A percentile compares a stretch with the other conserved stretches of the same genome.
These are phyloP conservation scores for Pseudopipra pipra DNA, from an alignment of 2,113 vertebrate genomes.

Conservation along the genomic window DNA sequence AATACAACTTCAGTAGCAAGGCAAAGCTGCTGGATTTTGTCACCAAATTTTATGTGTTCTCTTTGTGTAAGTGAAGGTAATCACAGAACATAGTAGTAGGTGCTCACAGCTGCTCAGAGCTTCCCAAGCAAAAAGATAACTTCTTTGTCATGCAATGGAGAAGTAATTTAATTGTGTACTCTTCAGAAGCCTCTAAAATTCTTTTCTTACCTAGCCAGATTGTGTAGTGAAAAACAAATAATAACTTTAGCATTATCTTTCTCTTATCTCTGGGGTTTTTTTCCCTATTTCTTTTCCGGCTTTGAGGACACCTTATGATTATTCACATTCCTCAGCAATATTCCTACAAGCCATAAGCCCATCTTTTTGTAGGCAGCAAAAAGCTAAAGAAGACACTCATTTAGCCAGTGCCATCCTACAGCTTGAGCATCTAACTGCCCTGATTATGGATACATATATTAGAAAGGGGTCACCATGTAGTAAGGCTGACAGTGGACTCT, in stretches of 20 bases:
- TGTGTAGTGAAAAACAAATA: background rate
- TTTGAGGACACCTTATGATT: background rate
- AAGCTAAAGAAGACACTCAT: background rate
- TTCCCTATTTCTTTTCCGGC: background rate
- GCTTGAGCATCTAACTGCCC: background rate
- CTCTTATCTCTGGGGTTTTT: background rate
- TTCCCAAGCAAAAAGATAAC: background rate
- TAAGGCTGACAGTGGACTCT: background rate
- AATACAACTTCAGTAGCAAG: background rate
- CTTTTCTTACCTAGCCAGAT: background rate
- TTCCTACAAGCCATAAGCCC: background rate
- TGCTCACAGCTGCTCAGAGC: background rate
- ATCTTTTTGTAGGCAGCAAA: background rate
- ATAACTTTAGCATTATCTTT: background rate
- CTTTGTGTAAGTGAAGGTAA: background rate
- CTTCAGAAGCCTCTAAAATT: background rate
- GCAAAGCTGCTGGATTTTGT: background rate
- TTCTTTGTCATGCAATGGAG: background rate
- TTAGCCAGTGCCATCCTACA: background rate
- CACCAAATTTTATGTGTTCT: background rate
- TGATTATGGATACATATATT: background rate
- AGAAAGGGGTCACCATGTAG: accelerated
- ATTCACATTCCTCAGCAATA: background rate
- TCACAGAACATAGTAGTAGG: background rate
- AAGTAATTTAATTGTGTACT: background rate